Evolutionary conservation across 1,140 invertebrate genomes (phyloP), one percentile per base, ranked within the genome.

Genomic region (Aplysia californica): DNA sequence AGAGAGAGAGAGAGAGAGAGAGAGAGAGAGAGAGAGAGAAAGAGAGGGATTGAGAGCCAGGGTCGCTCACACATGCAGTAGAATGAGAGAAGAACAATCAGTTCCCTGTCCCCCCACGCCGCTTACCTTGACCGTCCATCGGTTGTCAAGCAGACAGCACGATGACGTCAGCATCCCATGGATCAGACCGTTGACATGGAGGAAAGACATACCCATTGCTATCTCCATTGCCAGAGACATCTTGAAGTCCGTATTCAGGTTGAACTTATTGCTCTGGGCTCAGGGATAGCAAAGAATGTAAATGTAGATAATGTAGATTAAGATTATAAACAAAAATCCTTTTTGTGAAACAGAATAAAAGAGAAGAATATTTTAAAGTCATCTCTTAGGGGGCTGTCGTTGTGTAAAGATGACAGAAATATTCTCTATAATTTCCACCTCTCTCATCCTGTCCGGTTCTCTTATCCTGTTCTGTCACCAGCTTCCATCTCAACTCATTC

Each of bases 81-180:
- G 10, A 61, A 61, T 10, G 26, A 61, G 26, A 61, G 26, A 61
- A 61, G 58, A 61, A 61, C n/a, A n/a, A n/a, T n/a, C n/a, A n/a
- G n/a, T n/a, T n/a, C n/a, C n/a, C n/a, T n/a, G n/a, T n/a, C n/a
- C n/a, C n/a, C n/a, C n/a, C n/a, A n/a, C 0, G 79, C 69, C 26
- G 3, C 35, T 35, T 21, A 88, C 77, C 72, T 83, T 84, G 10
- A 87, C 80, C 0, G 79, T 82, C 87, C 87, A 88, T 23, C 76
- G 67, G 10, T 70, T 70, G 75, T 88, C 87, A n/a, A 87, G 71
- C 29, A 85, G 41, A 61, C 86, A 86, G 65, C 72, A 80, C 21
- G 71, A 67, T 6, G 80, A 80, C 4, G 59, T 79, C 26, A 88
- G 82, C 56, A 72, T 26, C 5, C 87, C 87, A 75, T 87, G 86